Conservation (phyloP, 2,888 invertebrate genomes). For the Oscheius sp. region DNA sequence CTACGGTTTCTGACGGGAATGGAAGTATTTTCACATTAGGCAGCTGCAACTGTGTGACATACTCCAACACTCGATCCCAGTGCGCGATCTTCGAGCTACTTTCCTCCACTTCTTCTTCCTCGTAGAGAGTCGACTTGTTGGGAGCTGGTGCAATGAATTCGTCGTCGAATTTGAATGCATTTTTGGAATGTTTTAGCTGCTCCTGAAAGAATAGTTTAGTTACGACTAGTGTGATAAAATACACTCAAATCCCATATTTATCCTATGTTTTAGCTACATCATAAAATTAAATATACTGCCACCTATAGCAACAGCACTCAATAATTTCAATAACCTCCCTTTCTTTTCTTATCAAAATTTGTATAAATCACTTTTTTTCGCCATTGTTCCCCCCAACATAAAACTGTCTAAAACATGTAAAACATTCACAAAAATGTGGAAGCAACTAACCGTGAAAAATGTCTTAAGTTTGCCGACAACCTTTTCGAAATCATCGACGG, state of each 20-base stretch:
- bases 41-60: slow-evolving; percentile 45
- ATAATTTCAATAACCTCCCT: too few species aligned
- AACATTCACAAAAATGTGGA: too few species aligned
- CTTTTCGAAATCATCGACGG: slow-evolving; percentile 93
- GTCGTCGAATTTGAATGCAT: slow-evolving; percentile 48
- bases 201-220: too few species aligned
- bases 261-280: too few species aligned
- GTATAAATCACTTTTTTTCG: too few species aligned
- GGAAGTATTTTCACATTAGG: slow-evolving; percentile 38
- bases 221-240: too few species aligned
- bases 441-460: slow-evolving; percentile 95
- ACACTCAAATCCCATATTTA: too few species aligned
- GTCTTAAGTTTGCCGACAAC: slow-evolving; percentile 95
- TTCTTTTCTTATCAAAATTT: too few species aligned
- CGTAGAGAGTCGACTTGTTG: background rate
- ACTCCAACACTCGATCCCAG: slow-evolving; percentile 49
- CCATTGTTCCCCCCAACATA: too few species aligned
- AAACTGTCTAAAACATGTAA: background rate
- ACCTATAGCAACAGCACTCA: too few species aligned
- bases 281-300: too few species aligned
- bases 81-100: slow-evolving; percentile 29
- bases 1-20: slow-evolving; percentile 41
- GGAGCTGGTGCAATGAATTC: background rate
- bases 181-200: slow-evolving; percentile 57
- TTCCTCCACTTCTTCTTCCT: background rate